Evolutionary conservation across 2,888 invertebrate genomes (phyloP), one percentile per base, ranked within the genome.

Genomic region (Flabesymbios commensalis): DNA sequence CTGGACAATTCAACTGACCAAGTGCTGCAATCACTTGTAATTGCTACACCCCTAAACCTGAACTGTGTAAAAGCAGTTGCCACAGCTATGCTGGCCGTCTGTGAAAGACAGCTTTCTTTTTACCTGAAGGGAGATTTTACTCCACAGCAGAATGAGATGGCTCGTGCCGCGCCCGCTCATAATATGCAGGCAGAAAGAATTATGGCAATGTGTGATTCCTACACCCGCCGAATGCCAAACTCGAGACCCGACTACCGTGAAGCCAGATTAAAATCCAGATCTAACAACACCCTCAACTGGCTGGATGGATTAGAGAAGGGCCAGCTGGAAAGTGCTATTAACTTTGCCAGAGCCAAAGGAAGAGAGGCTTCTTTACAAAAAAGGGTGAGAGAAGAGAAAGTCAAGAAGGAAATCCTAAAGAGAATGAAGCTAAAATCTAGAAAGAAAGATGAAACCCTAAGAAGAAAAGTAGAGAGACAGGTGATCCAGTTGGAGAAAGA

Each of bases 181-280:
- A 49, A 57, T 36, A 57, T 57, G 47, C n/a, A 3, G 14, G 31
- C 47, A 22, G 57, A 57, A 22, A 3, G 57, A 2, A 29, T 57
- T 24, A 7, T 57, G 28, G 57, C 28, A 4, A 28, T 33, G 3
- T 24, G 22, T 19, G 57, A 57, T 33, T 22, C 3, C 7, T 32
- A 48, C 5, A 19, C 22, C 4, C 3, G 32, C 3, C 45, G 48
- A 7, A 49, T 31, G 3, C 49, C 57, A 19, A 57, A 57, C 22
- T 47, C 57, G 3, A 5, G n/a, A 2, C 7, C 19, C n/a, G 2
- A n/a, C 24, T 4, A 51, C 32, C 33, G 31, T 57, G 3, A 49
- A 57, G 10, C 14, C 48, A 4, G 51, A 48, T 47, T 57, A 10
- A 57, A 57, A 45, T n/a, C 31, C 31, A 53, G 24, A 19, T 4